phyloP scores from a whole-genome alignment of 1,140 invertebrate species.

The Dryas iulia region DNA sequence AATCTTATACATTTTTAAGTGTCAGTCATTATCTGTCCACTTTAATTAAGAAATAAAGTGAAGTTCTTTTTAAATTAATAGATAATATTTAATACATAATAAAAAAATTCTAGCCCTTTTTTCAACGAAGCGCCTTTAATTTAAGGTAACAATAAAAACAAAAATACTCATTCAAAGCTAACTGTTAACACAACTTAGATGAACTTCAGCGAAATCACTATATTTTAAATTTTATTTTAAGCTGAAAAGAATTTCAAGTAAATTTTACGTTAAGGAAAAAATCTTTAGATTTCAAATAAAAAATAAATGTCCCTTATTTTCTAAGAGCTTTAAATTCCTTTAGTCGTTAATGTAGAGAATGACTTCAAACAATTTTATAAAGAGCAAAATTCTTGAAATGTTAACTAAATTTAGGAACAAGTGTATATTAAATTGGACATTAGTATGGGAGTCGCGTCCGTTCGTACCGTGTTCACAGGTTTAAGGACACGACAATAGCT shows the following conservation, averaged over 20 bases:
- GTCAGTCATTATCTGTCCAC: neutral
- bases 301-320: neutral
- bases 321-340: neutral
- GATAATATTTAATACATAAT: neutral
- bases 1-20: neutral
- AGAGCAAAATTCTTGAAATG: neutral
- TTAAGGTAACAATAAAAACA: neutral
- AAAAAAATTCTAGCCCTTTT: neutral
- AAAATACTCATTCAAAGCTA: neutral
- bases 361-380: neutral
- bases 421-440: neutral
- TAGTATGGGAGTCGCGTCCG: constrained; percentile 16
- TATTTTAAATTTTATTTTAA: neutral
- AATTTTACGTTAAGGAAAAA: no score
- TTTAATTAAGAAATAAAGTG: neutral
- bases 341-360: neutral
- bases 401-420: neutral
- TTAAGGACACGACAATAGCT: constrained; percentile 39
- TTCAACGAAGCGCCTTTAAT: no score
- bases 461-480: constrained; percentile 23
- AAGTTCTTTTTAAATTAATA: neutral
- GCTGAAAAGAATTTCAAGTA: neutral
- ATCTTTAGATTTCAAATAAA: neutral
- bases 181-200: neutral
- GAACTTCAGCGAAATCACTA: neutral